A percentile compares a stretch with the other conserved stretches of the same genome.
phyloP scores from a whole-genome alignment of 2,113 vertebrate species.

The Globicephala melas region DNA sequence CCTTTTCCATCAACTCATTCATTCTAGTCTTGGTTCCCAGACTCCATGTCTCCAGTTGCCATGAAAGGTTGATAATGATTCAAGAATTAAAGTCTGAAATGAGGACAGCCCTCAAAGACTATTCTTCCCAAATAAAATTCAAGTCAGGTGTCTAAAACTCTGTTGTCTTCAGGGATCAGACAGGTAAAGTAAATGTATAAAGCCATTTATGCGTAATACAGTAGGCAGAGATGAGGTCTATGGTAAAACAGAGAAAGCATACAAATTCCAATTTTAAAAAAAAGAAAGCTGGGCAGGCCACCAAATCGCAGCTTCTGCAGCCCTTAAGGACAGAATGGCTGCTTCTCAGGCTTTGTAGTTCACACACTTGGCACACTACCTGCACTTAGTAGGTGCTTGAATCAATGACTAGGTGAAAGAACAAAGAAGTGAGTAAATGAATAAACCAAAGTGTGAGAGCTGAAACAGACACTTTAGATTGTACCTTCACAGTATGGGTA shows the following conservation, averaged over 20 bases:
- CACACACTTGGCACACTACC: background rate
- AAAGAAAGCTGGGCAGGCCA: background rate
- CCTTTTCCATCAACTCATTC: constrained; percentile 24
- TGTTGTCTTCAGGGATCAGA: background rate
- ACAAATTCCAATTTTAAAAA: constrained; percentile 32
- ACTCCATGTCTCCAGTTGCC: constrained; percentile 61
- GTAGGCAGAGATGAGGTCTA: background rate
- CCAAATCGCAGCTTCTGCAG: background rate
- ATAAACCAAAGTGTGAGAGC: background rate
- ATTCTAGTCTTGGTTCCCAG: constrained; percentile 43
- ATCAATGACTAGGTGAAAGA: background rate
- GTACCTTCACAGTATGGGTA: background rate
- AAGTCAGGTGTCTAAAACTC: background rate
- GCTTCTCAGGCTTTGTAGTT: background rate
- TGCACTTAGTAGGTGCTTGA: background rate
- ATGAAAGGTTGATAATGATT: constrained; percentile 40
- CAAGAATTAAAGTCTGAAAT: constrained; percentile 60
- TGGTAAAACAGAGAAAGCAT: constrained; percentile 24
- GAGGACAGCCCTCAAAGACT: background rate
- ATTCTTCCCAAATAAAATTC: constrained; percentile 36
- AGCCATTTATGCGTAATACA: background rate
- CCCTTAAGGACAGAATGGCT: background rate
- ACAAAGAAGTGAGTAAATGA: background rate
- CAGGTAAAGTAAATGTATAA: background rate
- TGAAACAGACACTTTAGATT: background rate